Conservation (phyloP, 2,797 vertebrate species). For the Nannoperca obscura region DNA sequence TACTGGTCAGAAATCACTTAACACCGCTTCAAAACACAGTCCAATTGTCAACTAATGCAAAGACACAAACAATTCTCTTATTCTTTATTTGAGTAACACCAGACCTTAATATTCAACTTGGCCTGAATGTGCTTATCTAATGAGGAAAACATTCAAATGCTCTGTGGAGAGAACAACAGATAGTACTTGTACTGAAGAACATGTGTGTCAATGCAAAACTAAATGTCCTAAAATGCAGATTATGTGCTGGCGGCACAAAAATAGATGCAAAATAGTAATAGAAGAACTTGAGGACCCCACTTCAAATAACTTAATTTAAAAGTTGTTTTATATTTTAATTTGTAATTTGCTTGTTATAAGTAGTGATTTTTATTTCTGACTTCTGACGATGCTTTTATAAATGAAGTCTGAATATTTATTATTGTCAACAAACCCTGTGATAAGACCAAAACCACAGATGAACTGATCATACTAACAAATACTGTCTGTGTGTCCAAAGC, state of each 20-base stretch:
- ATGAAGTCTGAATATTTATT: too few relatives aligned
- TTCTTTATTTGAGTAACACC: not conserved
- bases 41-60: not conserved
- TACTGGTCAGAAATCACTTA: conserved; percentile 9
- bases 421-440: too few relatives aligned
- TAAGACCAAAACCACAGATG: too few relatives aligned
- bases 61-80: not conserved
- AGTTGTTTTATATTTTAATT: not conserved
- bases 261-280: not conserved
- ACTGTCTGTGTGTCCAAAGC: too few relatives aligned
- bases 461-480: too few relatives aligned
- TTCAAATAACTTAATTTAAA: too few relatives aligned
- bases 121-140: not conserved
- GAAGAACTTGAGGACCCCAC: too few relatives aligned
- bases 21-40: not conserved
- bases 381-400: too few relatives aligned
- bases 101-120: not conserved
- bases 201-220: too few relatives aligned
- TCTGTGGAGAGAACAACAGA: not conserved
- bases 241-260: not conserved
- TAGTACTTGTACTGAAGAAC: not conserved
- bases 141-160: not conserved
- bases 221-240: not conserved
- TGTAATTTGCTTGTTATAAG: not conserved
- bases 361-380: too few relatives aligned